Conservation (phyloP, 2,888 invertebrate genomes). For the Hemaris fuciformis region DNA sequence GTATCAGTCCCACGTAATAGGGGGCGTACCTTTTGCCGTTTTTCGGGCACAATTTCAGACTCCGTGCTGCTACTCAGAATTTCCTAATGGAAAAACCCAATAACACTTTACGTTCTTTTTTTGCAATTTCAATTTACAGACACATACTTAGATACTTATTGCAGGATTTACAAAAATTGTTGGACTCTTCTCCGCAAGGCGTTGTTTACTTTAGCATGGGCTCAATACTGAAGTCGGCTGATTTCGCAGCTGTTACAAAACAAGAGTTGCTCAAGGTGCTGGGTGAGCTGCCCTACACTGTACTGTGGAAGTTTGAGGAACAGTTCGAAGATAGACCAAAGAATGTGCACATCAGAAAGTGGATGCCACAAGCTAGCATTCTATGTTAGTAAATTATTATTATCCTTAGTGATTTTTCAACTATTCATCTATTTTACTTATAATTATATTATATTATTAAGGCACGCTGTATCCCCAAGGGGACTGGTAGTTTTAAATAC, state of each 20-base stretch:
- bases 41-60: too few relatives aligned
- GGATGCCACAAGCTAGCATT: slow-evolving; percentile 79
- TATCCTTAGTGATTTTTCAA: too few relatives aligned
- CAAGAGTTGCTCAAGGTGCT: slow-evolving; percentile 40
- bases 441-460: not conserved
- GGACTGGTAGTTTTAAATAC: too few relatives aligned
- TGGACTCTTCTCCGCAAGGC: slow-evolving; percentile 51
- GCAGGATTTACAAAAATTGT: slow-evolving; percentile 55
- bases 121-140: too few relatives aligned
- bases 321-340: slow-evolving; percentile 53
- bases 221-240: slow-evolving; percentile 44
- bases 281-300: slow-evolving; percentile 32
- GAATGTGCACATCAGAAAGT: slow-evolving; percentile 67
- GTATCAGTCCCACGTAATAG: too few relatives aligned
- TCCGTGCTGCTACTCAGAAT: too few relatives aligned
- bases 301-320: slow-evolving; percentile 76
- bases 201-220: slow-evolving; percentile 69
- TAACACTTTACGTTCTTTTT: too few relatives aligned
- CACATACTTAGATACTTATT: too few relatives aligned
- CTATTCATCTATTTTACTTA: too few relatives aligned
- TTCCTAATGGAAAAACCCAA: too few relatives aligned
- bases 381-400: slow-evolving; percentile 52
- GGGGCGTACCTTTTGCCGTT: too few relatives aligned
- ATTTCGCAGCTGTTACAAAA: slow-evolving; percentile 34
- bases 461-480: too few relatives aligned